Base-by-base conservation (phyloP, 2,888 invertebrate species). In the Zelleria hepariella region DNA sequence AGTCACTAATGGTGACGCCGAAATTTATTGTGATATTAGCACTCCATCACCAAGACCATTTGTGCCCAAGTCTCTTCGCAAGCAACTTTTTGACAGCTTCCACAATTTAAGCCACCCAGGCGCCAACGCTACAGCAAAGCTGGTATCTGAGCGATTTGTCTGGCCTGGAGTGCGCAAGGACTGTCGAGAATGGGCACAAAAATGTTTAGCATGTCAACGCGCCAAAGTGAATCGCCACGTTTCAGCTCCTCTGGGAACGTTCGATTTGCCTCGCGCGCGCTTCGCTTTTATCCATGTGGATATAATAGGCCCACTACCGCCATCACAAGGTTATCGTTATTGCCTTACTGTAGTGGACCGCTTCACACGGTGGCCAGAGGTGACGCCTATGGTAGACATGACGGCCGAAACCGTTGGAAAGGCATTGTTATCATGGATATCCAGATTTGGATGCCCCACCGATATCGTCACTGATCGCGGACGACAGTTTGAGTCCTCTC, bases 151-250 rank as follows among this genome's bases (percentile, higher is more conserved):
- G 10, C 57, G 57, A 20, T 57, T 62, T 51, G 47, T 62, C n/a
- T 80, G 79, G 78, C 75, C 74, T 0, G 61, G 61, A 1, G 68
- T 80, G 1, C 66, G 72, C 0, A 64, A 61, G 6, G 75, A 81
- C 58, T 71, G 69, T 47, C 49, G 67, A 0, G 53, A 59, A 0
- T 79, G 76, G 73, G 58, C 68, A 5, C 62, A 61, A 2, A 48
- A 52, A 0, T 74, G 73, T 57, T 58, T 67, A 5, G 58, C 58
- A 0, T 78, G 78, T 52, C 79, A 81, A 61, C 63, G 62, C 5
- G 57, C 64, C 0, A 80, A 80, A 57, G 61, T 78, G 0, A 55
- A 62, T 0, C 64, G 73, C 6, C 78, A 78, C 60, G 60, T 60
- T 0, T 47, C 49, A 2, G 47, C 65, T 20, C 65, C 65, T 6